Base-by-base conservation (phyloP, 2,888 invertebrate genomes). In the Drosophila mulleri region DNA sequence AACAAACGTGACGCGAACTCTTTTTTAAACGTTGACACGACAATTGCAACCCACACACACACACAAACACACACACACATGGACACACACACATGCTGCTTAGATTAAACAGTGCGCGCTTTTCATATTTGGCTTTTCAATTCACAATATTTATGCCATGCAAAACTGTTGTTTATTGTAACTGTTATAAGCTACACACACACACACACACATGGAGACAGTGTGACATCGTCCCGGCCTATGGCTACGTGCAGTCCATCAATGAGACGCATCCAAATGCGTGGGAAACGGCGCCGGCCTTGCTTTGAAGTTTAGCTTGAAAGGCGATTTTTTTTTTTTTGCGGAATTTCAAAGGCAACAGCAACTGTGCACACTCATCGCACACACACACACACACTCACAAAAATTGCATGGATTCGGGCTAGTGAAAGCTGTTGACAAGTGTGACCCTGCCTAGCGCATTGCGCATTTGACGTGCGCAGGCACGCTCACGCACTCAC, bases 1-100 rank as follows among this genome's bases (percentile, higher is more conserved):
- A 84, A 69, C 86, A 84, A 88, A 84, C 84, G 84, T 84, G 84
- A 84, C 86, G 72, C 70, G 61, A 73, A 84, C 71, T 70, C 64
- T 74, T 68, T 60, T 56, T 48, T 60, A 62, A 75, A 73, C 67
- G 69, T 77, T 76, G 69, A 72, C 64, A 71, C 68, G 78, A 87
- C 80, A 79, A 70, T 80, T 78, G 78, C 75, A 75, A 63, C 73
- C 64, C 67, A 67, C 62, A 67, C 53, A 54, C 8, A 62, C n/a
- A 48, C 23, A 62, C n/a, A 48, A 20, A 62, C 45, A 54, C 23
- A 32, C 16, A n/a, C 14, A 52, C 26, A 37, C 23, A 37, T 16
- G n/a, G 11, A 50, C 16, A 18, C 9, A 12, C 7, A 16, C 12
- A 42, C 20, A 47, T 16, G 62, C 50, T 63, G 20, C 45, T 32